Percentiles rank a stretch among this genome's conserved stretches.
Evolutionary conservation across 1,140 invertebrate species (phyloP).

Genomic region (Drosophila micromelanica): DNA sequence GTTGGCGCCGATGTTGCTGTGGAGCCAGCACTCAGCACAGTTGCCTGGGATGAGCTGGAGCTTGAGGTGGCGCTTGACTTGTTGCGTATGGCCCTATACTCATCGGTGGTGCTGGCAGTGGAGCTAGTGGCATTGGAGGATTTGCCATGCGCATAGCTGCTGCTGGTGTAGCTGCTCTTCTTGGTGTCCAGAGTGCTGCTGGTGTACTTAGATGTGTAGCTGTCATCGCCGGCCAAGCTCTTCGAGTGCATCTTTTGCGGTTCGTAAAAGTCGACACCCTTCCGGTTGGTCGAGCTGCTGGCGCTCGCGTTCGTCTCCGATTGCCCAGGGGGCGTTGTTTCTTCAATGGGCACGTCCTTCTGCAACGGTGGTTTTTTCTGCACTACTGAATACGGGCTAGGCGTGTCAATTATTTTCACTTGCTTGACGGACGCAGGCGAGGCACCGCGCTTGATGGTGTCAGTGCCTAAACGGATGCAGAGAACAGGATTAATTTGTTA

Average conservation of each 20-base stretch:
- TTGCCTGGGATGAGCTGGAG: conserved; percentile 79
- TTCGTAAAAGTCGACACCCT: conserved; percentile 77
- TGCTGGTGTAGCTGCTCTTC: conserved; percentile 63
- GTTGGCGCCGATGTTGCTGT: conserved; percentile 78
- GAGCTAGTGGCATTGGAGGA: conserved; percentile 6
- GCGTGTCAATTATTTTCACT: conserved; percentile 77
- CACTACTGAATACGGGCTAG: conserved; percentile 77
- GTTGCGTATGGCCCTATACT: conserved; percentile 78
- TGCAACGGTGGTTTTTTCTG: conserved; percentile 72
- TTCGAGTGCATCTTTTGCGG: conserved; percentile 72
- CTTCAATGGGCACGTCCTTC: conserved; percentile 63
- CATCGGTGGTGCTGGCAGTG: conserved; percentile 51
- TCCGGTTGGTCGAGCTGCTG: conserved; percentile 42
- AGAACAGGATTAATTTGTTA: not conserved
- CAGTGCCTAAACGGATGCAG: conserved; percentile 66
- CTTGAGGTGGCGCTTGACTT: conserved; percentile 82
- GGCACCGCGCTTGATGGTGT: conserved; percentile 84
- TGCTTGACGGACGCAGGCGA: conserved; percentile 81
- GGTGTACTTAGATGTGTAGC: conserved; percentile 54
- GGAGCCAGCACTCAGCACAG: conserved; percentile 79
- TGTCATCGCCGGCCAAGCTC: conserved; percentile 47
- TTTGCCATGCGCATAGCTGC: conserved; percentile 52
- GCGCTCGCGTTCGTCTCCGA: conserved; percentile 28
- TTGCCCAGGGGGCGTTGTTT: conserved; percentile 45
- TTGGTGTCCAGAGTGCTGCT: conserved; percentile 54